phyloP scores from a whole-genome alignment of 2,797 vertebrate species.

The Macrochelys suwanniensis region DNA sequence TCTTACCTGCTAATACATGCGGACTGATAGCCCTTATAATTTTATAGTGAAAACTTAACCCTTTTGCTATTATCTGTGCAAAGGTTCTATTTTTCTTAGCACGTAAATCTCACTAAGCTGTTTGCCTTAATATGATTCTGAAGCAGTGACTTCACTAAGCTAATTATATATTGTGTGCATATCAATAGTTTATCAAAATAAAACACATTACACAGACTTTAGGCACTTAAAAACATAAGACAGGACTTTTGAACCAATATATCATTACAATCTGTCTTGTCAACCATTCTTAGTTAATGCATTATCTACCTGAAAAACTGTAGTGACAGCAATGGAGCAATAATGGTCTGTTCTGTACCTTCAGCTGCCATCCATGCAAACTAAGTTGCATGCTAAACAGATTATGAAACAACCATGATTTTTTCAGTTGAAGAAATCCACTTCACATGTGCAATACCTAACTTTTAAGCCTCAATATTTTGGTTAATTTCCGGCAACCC shows the following conservation, averaged over 20 bases:
- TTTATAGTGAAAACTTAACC: background rate
- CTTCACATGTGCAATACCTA: background rate
- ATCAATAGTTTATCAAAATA: background rate
- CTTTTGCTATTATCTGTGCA: background rate
- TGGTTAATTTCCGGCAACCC: background rate
- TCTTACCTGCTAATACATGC: background rate
- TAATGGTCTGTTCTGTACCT: conserved; percentile 54
- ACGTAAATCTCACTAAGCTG: background rate
- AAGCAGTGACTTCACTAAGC: background rate
- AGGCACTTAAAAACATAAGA: conserved; percentile 28
- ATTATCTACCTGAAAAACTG: conserved; percentile 70
- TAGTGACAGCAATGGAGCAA: conserved; percentile 47
- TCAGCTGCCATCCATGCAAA: conserved; percentile 72
- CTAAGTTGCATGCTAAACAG: conserved; percentile 51
- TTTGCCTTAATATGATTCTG: background rate
- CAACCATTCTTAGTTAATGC: conserved; percentile 59
- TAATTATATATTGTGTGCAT: background rate
- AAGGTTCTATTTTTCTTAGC: background rate
- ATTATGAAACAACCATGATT: conserved; percentile 69
- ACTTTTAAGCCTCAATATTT: conserved; percentile 26
- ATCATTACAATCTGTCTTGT: conserved; percentile 54
- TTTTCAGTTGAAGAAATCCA: conserved; percentile 43
- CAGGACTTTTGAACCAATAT: conserved; percentile 48
- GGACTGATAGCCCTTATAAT: background rate
- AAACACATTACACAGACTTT: background rate